Percentiles rank a stretch among this genome's conserved stretches.
These are phyloP conservation scores for Rhineura floridana DNA, from an alignment of 2,113 vertebrate species.

Conservation along the genomic window DNA sequence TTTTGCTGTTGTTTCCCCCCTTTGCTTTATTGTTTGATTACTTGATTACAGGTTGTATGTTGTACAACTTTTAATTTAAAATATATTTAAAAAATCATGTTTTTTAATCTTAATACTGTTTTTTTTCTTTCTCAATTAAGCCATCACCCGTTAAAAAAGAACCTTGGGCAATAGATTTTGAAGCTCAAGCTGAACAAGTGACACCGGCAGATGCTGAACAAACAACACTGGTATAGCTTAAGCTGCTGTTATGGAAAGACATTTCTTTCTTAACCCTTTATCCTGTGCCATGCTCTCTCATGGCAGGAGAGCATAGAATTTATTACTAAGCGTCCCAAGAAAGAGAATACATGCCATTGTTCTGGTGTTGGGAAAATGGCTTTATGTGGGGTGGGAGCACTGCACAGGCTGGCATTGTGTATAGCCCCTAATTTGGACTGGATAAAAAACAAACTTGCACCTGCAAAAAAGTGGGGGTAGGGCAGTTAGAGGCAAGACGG, in stretches of 20 bases:
- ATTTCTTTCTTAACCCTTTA: slow-evolving; percentile 21
- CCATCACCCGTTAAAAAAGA: slow-evolving; percentile 20
- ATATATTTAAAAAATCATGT: neutral
- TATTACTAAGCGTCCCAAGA: neutral
- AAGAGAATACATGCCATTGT: neutral
- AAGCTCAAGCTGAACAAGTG: slow-evolving; percentile 25
- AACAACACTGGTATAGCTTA: slow-evolving; percentile 40
- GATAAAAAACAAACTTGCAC: neutral
- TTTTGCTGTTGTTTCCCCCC: too few relatives aligned
- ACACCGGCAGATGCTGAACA: slow-evolving; percentile 26
- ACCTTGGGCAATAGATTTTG: slow-evolving; percentile 22
- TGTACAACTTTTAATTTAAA: too few relatives aligned
- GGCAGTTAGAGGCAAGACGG: too few relatives aligned
- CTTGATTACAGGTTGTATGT: too few relatives aligned
- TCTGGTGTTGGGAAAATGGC: neutral
- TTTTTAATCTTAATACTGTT: neutral
- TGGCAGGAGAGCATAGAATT: neutral
- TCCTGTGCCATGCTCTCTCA: neutral
- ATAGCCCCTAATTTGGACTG: neutral
- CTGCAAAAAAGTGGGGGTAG: too few relatives aligned
- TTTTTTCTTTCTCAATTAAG: neutral
- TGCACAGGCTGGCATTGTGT: neutral
- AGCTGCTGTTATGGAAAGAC: slow-evolving; percentile 19
- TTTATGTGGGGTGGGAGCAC: neutral
- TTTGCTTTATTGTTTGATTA: too few relatives aligned